Evolutionary conservation across 1,140 invertebrate species (phyloP), one percentile per base, ranked within the genome.

Genomic region (Achatina immaculata): DNA sequence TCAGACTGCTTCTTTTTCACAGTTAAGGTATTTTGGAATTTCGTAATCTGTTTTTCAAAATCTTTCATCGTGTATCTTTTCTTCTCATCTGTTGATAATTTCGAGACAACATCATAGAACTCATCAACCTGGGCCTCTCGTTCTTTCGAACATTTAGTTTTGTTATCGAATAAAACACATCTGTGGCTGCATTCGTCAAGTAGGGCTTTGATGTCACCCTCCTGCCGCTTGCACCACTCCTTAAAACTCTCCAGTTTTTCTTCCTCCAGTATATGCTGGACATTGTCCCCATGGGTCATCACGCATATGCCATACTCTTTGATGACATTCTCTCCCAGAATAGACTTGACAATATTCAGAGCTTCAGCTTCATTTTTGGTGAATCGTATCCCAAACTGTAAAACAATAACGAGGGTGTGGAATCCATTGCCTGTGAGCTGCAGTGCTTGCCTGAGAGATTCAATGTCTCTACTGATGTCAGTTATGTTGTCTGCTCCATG

Each of bases 251-350:
- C 36, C 14, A 40, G 36, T 19, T 11, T n/a, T 11, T 16, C 68
- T n/a, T 69, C 68, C 9, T 40, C 68, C 21, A 68, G 4, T 14
- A 6, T 6, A 24, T 68, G 36, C 28, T 72, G 38, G 28, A 73
- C 48, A 4, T 2, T 28, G 43, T 73, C 71, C 0, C 71, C 71
- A 34, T 48, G 9, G 14, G 42, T 45, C 31, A 73, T 73, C 24
- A 73, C 71, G 34, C 38, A 34, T 28, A 73, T 36, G 4, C 71
- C 71, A 36, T 45, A 48, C 2, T 43, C 42, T 3, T 31, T 73
- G 42, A 73, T 19, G 34, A 73, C 71, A 48, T 73, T 34, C 11
- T 73, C 48, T 7, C 71, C 71, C n/a, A 73, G 28, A 16, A 73
- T 36, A 43, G 31, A n/a, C 42, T 51, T 73, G 11, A 73, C 19